These are phyloP conservation scores for Alsophila aescularia DNA, from an alignment of 2,888 invertebrate species.

Conservation along the genomic window DNA sequence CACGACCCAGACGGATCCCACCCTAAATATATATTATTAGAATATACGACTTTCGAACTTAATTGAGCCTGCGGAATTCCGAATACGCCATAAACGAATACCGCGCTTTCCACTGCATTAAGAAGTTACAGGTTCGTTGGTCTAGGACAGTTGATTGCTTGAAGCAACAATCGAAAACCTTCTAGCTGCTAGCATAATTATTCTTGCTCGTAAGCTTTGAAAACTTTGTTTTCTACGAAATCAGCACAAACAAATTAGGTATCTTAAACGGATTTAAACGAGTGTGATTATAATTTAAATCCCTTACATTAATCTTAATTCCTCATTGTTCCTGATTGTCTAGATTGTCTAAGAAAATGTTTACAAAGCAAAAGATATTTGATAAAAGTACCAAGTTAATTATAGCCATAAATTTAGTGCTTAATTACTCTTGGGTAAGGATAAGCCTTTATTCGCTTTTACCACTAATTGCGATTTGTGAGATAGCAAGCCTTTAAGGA, in stretches of 20 bases:
- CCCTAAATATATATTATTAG: constrained; percentile 41
- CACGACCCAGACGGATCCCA: constrained; percentile 32
- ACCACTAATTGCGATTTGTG: constrained; percentile 15
- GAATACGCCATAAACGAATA: constrained; percentile 37
- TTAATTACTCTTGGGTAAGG: constrained; percentile 6
- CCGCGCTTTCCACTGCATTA: constrained; percentile 39
- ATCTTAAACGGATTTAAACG: too few species aligned
- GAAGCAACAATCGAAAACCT: neutral
- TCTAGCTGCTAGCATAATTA: too few species aligned
- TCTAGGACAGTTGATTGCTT: constrained; percentile 15
- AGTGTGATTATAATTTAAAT: too few species aligned
- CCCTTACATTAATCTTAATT: too few species aligned
- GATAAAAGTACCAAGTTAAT: constrained; percentile 6
- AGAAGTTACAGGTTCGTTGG: constrained; percentile 28
- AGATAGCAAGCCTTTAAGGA: neutral
- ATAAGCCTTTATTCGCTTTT: constrained; percentile 6
- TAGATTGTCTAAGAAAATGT: too few species aligned
- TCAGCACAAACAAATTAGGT: too few species aligned
- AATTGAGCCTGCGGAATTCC: constrained; percentile 42
- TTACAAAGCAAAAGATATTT: neutral
- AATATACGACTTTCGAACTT: constrained; percentile 45
- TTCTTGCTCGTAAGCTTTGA: neutral
- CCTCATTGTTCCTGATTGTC: too few species aligned
- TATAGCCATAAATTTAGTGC: constrained; percentile 12
- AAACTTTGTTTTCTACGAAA: neutral